Evolutionary conservation across 1,140 invertebrate species (phyloP).

Genomic region (Sesamia nonagrioides): DNA sequence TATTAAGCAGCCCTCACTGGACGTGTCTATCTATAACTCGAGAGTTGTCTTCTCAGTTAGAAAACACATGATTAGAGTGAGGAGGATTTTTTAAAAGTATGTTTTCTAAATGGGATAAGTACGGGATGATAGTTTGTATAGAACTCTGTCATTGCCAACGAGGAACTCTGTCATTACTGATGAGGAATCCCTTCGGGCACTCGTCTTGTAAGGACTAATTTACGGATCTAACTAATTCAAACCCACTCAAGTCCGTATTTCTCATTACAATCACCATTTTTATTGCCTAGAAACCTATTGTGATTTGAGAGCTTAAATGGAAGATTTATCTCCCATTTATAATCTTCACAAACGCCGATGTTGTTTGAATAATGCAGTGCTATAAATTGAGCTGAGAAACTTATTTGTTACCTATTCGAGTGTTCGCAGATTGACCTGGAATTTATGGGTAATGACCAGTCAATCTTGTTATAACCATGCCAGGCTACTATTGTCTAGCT

Average conservation of each 20-base stretch:
- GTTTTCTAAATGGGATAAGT: too few relatives aligned
- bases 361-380: constrained; percentile 16
- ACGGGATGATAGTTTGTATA: too few relatives aligned
- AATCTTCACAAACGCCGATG: constrained; percentile 16
- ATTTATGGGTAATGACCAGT: constrained; percentile 22
- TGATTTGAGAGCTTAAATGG: constrained; percentile 4
- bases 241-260: not conserved
- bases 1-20: too few relatives aligned
- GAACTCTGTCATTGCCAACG: too few relatives aligned
- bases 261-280: constrained; percentile 7
- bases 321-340: constrained; percentile 27
- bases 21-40: too few relatives aligned
- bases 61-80: too few relatives aligned
- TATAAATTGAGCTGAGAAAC: constrained; percentile 2
- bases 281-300: constrained; percentile 18
- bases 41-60: too few relatives aligned
- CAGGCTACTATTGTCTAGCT: not conserved
- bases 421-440: constrained; percentile 26
- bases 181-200: too few relatives aligned
- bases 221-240: not conserved
- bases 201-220: not conserved
- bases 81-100: too few relatives aligned
- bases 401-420: constrained; percentile 7
- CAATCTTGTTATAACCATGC: constrained; percentile 22
- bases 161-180: too few relatives aligned